Percentiles rank a stretch among this genome's conserved stretches.
These are phyloP conservation scores for Dynastes hyllus DNA, from an alignment of 2,888 invertebrate genomes.

Conservation along the genomic window DNA sequence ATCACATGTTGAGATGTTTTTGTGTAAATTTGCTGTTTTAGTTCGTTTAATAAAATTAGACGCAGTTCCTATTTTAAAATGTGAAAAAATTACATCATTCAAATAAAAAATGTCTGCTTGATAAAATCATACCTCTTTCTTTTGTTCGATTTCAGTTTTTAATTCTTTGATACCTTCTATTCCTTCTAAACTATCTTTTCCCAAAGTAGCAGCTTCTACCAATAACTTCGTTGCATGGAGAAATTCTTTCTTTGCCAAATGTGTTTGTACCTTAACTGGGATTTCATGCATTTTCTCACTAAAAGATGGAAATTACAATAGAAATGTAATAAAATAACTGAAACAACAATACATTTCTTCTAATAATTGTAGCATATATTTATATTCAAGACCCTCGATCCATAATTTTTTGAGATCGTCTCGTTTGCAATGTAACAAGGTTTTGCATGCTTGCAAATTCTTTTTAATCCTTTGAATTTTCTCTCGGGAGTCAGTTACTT, in stretches of 20 bases:
- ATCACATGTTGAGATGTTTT: conserved; percentile 68
- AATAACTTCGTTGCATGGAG: conserved; percentile 89
- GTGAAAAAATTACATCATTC: conserved; percentile 37
- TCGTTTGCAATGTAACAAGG: conserved; percentile 88
- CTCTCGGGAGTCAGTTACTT: conserved; percentile 84
- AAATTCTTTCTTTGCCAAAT: conserved; percentile 84
- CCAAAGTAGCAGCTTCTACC: conserved; percentile 79
- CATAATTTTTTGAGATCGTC: conserved; percentile 95
- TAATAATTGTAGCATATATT: conserved; percentile 89
- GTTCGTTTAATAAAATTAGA: conserved; percentile 80
- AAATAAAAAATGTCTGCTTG: too few species aligned
- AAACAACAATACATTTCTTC: conserved; percentile 85
- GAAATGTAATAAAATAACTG: not conserved
- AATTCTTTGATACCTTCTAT: conserved; percentile 91
- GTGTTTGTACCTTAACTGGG: conserved; percentile 79
- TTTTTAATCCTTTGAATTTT: conserved; percentile 86
- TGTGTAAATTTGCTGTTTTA: conserved; percentile 81
- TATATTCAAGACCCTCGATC: conserved; percentile 97
- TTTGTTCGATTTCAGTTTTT: conserved; percentile 81
- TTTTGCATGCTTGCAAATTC: conserved; percentile 88
- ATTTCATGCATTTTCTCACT: conserved; percentile 86
- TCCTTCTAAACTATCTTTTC: conserved; percentile 83
- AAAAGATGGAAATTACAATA: conserved; percentile 56
- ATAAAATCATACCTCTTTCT: conserved; percentile 73
- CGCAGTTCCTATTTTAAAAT: conserved; percentile 75